These are phyloP conservation scores for Drosophila carrolli DNA, from an alignment of 1,140 invertebrate genomes.

Conservation along the genomic window DNA sequence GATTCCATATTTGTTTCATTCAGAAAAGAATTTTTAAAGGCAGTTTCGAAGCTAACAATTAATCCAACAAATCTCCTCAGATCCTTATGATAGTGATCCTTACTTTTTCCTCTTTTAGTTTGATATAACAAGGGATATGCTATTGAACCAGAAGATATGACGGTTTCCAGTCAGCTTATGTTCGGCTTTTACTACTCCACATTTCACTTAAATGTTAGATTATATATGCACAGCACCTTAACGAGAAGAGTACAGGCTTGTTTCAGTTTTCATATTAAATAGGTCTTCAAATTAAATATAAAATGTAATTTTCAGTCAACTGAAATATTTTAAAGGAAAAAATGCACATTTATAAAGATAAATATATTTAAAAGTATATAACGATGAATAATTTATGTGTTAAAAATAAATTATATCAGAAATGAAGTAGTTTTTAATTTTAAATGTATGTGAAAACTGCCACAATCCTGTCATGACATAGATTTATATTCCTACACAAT, in stretches of 20 bases:
- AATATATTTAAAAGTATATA: not conserved
- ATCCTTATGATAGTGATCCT: conserved; percentile 14
- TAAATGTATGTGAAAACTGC: not conserved
- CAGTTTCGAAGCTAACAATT: conserved; percentile 1
- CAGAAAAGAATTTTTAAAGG: too few relatives aligned
- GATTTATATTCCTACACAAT: conserved; percentile 32
- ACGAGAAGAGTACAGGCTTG: conserved; percentile 31
- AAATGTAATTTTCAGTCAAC: too few relatives aligned
- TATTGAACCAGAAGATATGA: conserved; percentile 16
- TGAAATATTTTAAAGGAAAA: not conserved
- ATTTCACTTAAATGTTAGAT: conserved; percentile 13
- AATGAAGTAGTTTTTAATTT: not conserved
- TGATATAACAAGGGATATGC: conserved; percentile 57
- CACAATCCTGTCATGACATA: not conserved
- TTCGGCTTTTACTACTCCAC: conserved; percentile 5
- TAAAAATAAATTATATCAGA: not conserved
- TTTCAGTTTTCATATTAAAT: conserved; percentile 5
- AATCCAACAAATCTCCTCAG: not conserved
- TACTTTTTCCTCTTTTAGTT: not conserved
- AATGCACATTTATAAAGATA: not conserved
- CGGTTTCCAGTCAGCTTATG: not conserved
- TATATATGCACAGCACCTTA: conserved; percentile 68
- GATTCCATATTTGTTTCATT: not conserved
- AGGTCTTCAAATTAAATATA: too few relatives aligned
- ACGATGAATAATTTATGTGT: not conserved